These are phyloP conservation scores for Ariopsis seemanni DNA, from an alignment of 2,113 vertebrate species.

Conservation along the genomic window DNA sequence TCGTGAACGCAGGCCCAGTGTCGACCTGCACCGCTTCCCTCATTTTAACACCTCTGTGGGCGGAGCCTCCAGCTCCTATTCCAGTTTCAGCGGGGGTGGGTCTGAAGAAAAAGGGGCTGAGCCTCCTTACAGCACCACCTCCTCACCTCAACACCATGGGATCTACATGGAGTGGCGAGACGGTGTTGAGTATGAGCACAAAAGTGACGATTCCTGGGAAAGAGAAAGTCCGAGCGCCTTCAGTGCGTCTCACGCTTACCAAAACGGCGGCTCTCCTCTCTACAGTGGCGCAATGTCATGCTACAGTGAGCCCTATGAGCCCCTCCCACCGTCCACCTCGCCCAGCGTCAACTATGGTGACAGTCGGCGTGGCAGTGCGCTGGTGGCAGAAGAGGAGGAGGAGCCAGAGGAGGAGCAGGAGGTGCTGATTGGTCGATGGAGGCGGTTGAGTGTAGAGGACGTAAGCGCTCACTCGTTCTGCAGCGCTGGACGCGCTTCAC, in stretches of 20 bases:
- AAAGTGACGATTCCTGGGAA: constrained; percentile 83
- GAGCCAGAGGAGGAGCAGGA: constrained; percentile 78
- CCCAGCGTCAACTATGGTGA: constrained; percentile 83
- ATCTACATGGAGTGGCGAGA: constrained; percentile 92
- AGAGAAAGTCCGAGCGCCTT: constrained; percentile 82
- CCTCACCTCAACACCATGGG: constrained; percentile 86
- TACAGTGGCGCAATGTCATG: constrained; percentile 88
- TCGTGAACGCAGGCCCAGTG: constrained; percentile 83
- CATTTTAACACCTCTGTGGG: constrained; percentile 81
- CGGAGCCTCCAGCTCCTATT: constrained; percentile 91
- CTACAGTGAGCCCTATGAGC: constrained; percentile 86
- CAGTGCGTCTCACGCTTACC: constrained; percentile 74
- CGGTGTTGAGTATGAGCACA: constrained; percentile 80
- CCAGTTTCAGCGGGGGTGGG: constrained; percentile 87
- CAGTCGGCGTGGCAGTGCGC: constrained; percentile 76
- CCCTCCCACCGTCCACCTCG: constrained; percentile 82
- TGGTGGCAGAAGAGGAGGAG: constrained; percentile 82
- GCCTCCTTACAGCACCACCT: constrained; percentile 82
- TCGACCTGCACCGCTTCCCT: constrained; percentile 83
- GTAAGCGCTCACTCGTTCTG: constrained; percentile 85
- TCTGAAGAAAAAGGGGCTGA: constrained; percentile 90
- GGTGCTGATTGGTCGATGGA: constrained; percentile 82
- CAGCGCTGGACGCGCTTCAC: constrained; percentile 79
- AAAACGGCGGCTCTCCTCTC: constrained; percentile 81
- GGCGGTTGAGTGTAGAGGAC: constrained; percentile 89